These are phyloP conservation scores for Diarsia mendica DNA, from an alignment of 2,888 invertebrate genomes.

Conservation along the genomic window DNA sequence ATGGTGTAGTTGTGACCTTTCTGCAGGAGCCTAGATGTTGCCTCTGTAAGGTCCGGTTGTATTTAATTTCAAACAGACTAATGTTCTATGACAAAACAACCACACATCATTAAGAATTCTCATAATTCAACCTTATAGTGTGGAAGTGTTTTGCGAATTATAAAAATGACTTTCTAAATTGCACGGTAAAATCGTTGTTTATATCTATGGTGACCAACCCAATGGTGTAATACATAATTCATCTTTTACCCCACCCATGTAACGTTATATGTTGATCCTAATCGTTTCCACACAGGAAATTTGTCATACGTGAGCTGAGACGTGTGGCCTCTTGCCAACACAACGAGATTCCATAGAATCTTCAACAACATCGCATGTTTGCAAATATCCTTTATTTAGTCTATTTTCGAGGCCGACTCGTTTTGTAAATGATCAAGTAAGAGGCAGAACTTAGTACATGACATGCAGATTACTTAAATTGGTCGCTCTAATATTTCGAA, in stretches of 20 bases:
- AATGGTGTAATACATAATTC: slow-evolving; percentile 9
- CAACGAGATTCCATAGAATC: slow-evolving; percentile 1
- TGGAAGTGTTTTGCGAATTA: background rate
- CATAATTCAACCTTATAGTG: no score
- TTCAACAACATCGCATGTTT: slow-evolving; percentile 15
- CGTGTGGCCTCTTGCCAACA: slow-evolving; percentile 2
- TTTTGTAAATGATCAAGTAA: slow-evolving; percentile 58
- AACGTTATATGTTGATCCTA: slow-evolving; percentile 33
- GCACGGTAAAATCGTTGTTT: background rate
- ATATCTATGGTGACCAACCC: background rate
- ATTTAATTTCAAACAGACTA: background rate
- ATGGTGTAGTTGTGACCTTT: slow-evolving; percentile 32
- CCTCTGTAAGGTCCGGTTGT: slow-evolving; percentile 17
- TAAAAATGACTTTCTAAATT: background rate
- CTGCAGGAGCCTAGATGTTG: background rate
- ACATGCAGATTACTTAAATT: slow-evolving; percentile 52
- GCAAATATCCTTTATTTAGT: slow-evolving; percentile 52
- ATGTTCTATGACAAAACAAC: no score
- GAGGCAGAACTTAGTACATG: slow-evolving; percentile 45
- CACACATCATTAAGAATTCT: no score
- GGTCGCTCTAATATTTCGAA: slow-evolving; percentile 36
- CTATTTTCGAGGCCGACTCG: slow-evolving; percentile 51
- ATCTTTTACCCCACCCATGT: slow-evolving; percentile 26
- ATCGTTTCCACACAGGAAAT: slow-evolving; percentile 25
- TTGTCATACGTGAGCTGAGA: background rate